These are phyloP conservation scores for Tachina lurida DNA, from an alignment of 2,888 invertebrate species.

Conservation along the genomic window DNA sequence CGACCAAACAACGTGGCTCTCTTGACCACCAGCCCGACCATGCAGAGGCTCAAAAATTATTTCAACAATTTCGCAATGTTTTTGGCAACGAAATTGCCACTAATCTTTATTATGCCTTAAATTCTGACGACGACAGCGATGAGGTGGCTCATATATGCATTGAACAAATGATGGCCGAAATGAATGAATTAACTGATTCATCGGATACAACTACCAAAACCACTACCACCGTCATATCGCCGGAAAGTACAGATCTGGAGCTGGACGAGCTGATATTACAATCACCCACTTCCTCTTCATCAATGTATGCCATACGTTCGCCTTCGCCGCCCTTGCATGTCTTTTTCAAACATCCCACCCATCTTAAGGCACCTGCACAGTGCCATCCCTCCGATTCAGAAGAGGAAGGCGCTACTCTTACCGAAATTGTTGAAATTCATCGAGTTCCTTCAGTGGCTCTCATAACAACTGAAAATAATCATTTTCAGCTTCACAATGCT, in stretches of 20 bases:
- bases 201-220: conserved; percentile 61
- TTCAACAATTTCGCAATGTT: conserved; percentile 76
- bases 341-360: conserved; percentile 50
- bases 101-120: conserved; percentile 76
- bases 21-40: conserved; percentile 53
- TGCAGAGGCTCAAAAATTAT: conserved; percentile 68
- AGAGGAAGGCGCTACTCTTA: conserved; percentile 75
- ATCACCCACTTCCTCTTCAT: conserved; percentile 76
- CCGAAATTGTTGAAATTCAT: conserved; percentile 78
- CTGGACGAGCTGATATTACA: conserved; percentile 48
- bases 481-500: conserved; percentile 45
- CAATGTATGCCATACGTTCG: conserved; percentile 78
- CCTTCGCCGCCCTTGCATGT: conserved; percentile 74
- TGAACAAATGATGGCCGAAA: conserved; percentile 77
- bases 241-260: conserved; percentile 54
- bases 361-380: conserved; percentile 39
- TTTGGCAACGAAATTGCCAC: conserved; percentile 76
- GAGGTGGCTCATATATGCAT: conserved; percentile 76
- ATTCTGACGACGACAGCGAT: conserved; percentile 72
- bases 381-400: conserved; percentile 61
- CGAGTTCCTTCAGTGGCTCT: conserved; percentile 57
- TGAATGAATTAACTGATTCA: conserved; percentile 74
- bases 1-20: conserved; percentile 40
- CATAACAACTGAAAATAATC: conserved; percentile 60
- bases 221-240: conserved; percentile 68